Evolutionary conservation across 1,140 invertebrate genomes (phyloP).

Genomic region (Scaptomyza pallida): DNA sequence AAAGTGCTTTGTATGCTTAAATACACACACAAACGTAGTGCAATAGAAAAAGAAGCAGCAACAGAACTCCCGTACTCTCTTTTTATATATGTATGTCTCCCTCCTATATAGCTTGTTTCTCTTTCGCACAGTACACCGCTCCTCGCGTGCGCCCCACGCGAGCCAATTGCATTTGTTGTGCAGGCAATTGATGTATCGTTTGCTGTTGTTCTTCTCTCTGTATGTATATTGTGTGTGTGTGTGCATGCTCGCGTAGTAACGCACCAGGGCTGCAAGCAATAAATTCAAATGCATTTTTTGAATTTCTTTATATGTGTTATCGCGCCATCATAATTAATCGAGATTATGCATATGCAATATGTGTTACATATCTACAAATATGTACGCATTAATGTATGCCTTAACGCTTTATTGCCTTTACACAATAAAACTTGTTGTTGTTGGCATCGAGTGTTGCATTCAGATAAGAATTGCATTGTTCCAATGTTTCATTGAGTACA

Average conservation of each 20-base stretch:
- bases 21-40: slow-evolving; percentile 15
- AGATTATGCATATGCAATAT: background rate
- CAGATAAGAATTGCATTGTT: background rate
- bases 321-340: slow-evolving; percentile 3
- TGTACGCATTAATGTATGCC: background rate
- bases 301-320: background rate
- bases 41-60: slow-evolving; percentile 34
- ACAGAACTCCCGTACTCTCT: slow-evolving; percentile 1
- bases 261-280: slow-evolving; percentile 31
- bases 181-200: slow-evolving; percentile 45
- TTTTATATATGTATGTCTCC: background rate
- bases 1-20: slow-evolving; percentile 21
- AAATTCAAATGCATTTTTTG: background rate
- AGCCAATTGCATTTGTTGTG: slow-evolving; percentile 44
- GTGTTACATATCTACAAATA: no score
- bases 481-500: background rate
- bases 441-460: background rate
- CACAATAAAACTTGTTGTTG: background rate
- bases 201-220: slow-evolving; percentile 4
- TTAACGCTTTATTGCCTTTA: background rate
- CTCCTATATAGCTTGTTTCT: background rate
- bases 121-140: background rate
- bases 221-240: slow-evolving; percentile 17
- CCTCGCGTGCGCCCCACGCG: slow-evolving; percentile 38
- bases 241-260: slow-evolving; percentile 16